Conservation (phyloP, 1,140 invertebrate genomes). For the Drosophila arizonae region DNA sequence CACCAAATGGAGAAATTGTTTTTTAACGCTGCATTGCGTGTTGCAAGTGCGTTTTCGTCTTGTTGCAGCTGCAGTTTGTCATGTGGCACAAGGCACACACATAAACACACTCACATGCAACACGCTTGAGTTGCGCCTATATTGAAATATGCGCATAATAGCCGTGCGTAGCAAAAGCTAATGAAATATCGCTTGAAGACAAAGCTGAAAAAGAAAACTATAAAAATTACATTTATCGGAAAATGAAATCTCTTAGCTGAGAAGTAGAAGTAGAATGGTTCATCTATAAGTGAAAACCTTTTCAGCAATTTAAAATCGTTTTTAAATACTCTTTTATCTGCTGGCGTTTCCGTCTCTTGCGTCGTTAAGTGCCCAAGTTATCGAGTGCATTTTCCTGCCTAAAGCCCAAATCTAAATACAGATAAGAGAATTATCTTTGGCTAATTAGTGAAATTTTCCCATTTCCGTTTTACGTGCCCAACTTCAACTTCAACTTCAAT, state of each 20-base stretch:
- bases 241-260: neutral
- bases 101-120: conserved; percentile 34
- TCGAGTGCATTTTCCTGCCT: no score
- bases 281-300: no score
- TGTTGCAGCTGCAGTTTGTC: conserved; percentile 73
- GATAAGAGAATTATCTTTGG: conserved; percentile 7
- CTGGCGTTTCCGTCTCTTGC: no score
- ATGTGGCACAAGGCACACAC: conserved; percentile 53
- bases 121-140: conserved; percentile 66
- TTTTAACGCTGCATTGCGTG: conserved; percentile 30
- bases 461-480: neutral
- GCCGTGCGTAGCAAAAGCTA: conserved; percentile 35
- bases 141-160: conserved; percentile 71
- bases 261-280: neutral
- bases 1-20: conserved; percentile 55
- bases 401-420: neutral
- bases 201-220: neutral
- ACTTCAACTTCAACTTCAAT: neutral
- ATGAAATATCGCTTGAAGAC: conserved; percentile 1
- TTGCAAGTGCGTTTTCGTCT: conserved; percentile 58
- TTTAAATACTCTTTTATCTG: no score
- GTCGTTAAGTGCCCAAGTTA: no score
- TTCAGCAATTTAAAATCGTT: no score
- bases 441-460: conserved; percentile 24
- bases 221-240: neutral